phyloP scores from a whole-genome alignment of 2,113 vertebrate species.

The Rattus rattus region DNA sequence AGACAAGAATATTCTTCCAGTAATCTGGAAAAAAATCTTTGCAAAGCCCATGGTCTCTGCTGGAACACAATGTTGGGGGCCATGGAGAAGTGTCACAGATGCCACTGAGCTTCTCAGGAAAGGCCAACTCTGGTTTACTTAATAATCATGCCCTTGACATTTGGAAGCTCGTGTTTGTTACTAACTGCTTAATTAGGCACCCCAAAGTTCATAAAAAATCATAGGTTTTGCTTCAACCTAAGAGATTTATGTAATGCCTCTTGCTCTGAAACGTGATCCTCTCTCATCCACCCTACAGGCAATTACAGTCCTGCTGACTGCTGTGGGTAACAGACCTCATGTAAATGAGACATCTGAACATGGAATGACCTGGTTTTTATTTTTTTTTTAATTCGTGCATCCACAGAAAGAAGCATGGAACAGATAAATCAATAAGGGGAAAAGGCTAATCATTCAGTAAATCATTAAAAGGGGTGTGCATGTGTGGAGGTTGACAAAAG shows the following conservation, averaged over 20 bases:
- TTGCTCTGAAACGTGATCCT: constrained; percentile 50
- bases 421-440: constrained; percentile 67
- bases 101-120: constrained; percentile 58
- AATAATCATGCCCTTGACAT: constrained; percentile 75
- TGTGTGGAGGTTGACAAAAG: constrained; percentile 61
- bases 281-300: constrained; percentile 32
- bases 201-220: constrained; percentile 80
- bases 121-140: constrained; percentile 72
- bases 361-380: background rate
- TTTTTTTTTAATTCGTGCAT: constrained; percentile 49
- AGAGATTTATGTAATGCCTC: constrained; percentile 53
- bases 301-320: constrained; percentile 42
- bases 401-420: constrained; percentile 43
- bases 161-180: constrained; percentile 75
- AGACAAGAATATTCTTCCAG: background rate
- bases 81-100: background rate
- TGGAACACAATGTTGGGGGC: background rate
- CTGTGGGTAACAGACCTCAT: constrained; percentile 55
- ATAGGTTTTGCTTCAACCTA: constrained; percentile 73
- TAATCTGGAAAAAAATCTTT: background rate
- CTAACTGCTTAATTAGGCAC: constrained; percentile 71
- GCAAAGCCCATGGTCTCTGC: background rate
- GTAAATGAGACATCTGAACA: constrained; percentile 70
- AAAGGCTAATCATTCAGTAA: constrained; percentile 40
- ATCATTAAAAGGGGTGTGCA: constrained; percentile 63